Evolutionary conservation across 2,888 invertebrate species (phyloP).

Genomic region (Apomyelois bistriatella): DNA sequence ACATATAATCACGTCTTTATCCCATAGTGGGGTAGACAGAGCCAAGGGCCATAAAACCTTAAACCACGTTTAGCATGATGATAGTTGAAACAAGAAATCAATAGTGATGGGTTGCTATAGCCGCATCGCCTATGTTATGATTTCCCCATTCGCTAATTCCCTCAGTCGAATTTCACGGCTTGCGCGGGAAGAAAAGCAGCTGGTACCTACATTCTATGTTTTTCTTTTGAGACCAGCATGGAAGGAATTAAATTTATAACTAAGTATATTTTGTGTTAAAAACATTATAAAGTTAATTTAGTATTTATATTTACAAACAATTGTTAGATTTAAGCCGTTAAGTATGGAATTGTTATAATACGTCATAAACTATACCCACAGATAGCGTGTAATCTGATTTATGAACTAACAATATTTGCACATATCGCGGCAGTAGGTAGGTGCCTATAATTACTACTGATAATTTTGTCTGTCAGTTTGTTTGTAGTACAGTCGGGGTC

Average conservation of each 20-base stretch:
- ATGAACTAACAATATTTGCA: slow-evolving; percentile 6
- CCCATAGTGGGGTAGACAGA: too few species aligned
- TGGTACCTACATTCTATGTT: too few species aligned
- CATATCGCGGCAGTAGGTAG: slow-evolving; percentile 12
- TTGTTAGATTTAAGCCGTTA: neutral
- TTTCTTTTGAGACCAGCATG: too few species aligned
- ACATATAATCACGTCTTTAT: too few species aligned
- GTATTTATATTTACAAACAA: neutral
- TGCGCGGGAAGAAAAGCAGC: too few species aligned
- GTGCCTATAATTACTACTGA: neutral
- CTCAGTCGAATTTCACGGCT: too few species aligned
- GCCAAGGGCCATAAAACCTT: too few species aligned
- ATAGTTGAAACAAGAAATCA: too few species aligned
- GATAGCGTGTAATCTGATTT: neutral
- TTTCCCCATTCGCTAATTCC: too few species aligned
- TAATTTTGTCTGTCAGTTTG: neutral
- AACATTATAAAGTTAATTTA: neutral
- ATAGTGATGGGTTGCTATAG: too few species aligned
- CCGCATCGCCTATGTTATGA: too few species aligned
- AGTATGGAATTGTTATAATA: slow-evolving; percentile 1
- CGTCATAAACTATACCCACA: neutral
- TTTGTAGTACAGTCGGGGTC: neutral
- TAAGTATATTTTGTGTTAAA: neutral
- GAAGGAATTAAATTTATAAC: neutral
- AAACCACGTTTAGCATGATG: too few species aligned